These are phyloP conservation scores for Cataglyphis altisquamis DNA, from an alignment of 2,888 invertebrate genomes.

Conservation along the genomic window DNA sequence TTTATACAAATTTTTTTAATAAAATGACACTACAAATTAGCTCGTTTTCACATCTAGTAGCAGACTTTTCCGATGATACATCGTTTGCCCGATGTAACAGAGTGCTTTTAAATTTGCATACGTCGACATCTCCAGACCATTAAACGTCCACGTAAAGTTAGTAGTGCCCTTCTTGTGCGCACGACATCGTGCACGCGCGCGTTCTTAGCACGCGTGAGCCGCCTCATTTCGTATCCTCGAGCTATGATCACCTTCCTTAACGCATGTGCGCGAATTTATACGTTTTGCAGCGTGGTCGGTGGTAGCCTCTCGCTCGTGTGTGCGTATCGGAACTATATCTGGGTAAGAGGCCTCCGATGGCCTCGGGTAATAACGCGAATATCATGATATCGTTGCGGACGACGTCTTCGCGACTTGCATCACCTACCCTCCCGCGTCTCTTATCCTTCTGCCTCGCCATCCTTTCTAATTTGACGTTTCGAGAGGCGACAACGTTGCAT, in stretches of 20 bases:
- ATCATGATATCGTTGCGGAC: conserved; percentile 42
- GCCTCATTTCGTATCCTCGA: conserved; percentile 54
- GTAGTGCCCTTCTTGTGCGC: conserved; percentile 63
- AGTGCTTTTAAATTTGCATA: conserved; percentile 67
- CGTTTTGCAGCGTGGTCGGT: conserved; percentile 38
- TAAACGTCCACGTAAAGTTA: conserved; percentile 65
- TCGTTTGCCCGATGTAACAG: conserved; percentile 54
- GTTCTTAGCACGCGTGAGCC: conserved; percentile 68
- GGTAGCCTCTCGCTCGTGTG: background rate
- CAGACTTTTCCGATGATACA: conserved; percentile 60
- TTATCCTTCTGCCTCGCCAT: background rate
- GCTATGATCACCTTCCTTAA: conserved; percentile 69
- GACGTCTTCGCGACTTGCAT: conserved; percentile 41
- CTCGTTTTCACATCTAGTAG: conserved; percentile 55
- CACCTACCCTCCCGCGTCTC: background rate
- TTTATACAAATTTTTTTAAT: background rate
- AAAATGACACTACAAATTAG: background rate
- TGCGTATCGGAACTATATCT: conserved; percentile 44
- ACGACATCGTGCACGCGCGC: conserved; percentile 73
- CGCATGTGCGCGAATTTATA: conserved; percentile 64
- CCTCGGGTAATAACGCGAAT: conserved; percentile 43
- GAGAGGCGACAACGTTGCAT: conserved; percentile 45
- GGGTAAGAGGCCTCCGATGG: conserved; percentile 35
- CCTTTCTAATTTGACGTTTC: conserved; percentile 55
- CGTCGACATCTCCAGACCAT: conserved; percentile 61